Percentiles rank a stretch among this genome's conserved stretches.
Conservation (phyloP, 2,888 invertebrate genomes). For the Rhorus exstirpatorius region DNA sequence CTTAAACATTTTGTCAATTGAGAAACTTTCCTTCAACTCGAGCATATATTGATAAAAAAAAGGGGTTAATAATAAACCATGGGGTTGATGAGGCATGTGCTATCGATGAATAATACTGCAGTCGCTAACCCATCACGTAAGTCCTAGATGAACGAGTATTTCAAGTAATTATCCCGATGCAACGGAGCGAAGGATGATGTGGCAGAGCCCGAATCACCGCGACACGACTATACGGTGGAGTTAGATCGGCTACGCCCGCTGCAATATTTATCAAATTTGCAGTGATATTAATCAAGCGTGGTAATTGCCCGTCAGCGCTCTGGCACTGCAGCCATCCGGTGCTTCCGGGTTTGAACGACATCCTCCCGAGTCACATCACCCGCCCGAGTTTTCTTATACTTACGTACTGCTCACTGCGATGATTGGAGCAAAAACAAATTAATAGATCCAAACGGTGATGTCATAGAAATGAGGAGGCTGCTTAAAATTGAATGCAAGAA, state of each 20-base stretch:
- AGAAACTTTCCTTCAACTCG: constrained; percentile 5
- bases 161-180: constrained; percentile 69
- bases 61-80: constrained; percentile 17
- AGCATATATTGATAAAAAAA: constrained; percentile 7
- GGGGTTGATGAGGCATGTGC: constrained; percentile 42
- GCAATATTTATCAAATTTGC: constrained; percentile 70
- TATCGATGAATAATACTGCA: constrained; percentile 63
- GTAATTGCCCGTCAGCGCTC: constrained; percentile 67
- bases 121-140: constrained; percentile 50
- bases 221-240: constrained; percentile 41
- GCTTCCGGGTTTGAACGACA: constrained; percentile 67
- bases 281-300: constrained; percentile 69
- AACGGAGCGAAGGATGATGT: constrained; percentile 61
- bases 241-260: constrained; percentile 63
- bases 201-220: constrained; percentile 46
- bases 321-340: constrained; percentile 35
- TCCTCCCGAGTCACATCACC: constrained; percentile 52
- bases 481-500: not conserved
- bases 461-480: constrained; percentile 9
- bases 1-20: constrained; percentile 18
- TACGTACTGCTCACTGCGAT: constrained; percentile 19
- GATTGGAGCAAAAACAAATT: constrained; percentile 10
- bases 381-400: constrained; percentile 48
- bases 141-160: constrained; percentile 66
- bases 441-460: constrained; percentile 16